Evolutionary conservation across 1,140 invertebrate genomes (phyloP), one percentile per base, ranked within the genome.

Genomic region (Temnothorax longispinosus): DNA sequence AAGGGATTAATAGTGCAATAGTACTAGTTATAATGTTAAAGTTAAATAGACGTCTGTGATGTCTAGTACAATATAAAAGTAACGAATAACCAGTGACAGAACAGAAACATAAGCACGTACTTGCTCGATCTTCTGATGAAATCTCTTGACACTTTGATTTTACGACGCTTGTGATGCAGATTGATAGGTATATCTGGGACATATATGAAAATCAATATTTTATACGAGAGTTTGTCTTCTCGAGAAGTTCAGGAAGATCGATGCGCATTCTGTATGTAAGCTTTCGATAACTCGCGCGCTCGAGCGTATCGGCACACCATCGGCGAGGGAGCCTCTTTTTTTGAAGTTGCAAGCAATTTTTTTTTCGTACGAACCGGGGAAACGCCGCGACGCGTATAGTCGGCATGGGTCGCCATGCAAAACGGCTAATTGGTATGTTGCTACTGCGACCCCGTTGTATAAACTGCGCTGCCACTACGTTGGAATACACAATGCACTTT

Each of bases 351-450:
- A 3, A 77, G 44, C 58, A 65, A 47, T 38, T 78, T 86, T 85
- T 87, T 86, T 85, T 86, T 56, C 38, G 64, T 32, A 86, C 67
- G 52, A 50, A 85, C 62, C 62, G 65, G 72, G 67, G 60, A 90
- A 92, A 87, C 82, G 76, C n/a, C 21, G 54, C 44, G 38, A 38
- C 75, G 81, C 69, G 67, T 85, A 27, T 27, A 88, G 65, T 72
- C 74, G 77, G 69, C 32, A 77, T 71, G 52, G 87, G 69, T 88
- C 82, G 82, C 88, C 91, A 90, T 90, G 90, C 87, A 92, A 92
- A 93, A 91, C 85, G 90, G 88, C 91, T 93, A 93, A 93, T 93
- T 93, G 91, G 92, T 93, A 93, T 93, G 92, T 92, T 92, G 88
- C 90, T 92, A 88, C 90, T 80, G 86, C 74, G 85, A 76, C 87